A percentile compares a stretch with the other conserved stretches of the same genome.
Conservation (phyloP, 2,113 vertebrate genomes). For the Clarias batrachus region DNA sequence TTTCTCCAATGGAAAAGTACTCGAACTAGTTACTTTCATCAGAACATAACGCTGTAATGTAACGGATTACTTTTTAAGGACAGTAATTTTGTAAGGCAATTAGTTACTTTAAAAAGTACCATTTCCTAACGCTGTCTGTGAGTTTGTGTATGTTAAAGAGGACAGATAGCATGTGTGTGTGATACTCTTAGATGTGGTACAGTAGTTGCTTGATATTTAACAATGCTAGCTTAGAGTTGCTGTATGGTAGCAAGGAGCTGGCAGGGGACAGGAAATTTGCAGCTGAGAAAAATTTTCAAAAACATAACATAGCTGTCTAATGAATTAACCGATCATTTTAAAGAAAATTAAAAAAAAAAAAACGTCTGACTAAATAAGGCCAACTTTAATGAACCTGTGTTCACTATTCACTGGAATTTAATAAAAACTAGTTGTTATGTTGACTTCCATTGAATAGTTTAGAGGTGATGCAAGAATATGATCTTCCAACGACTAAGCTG, state of each 20-base stretch:
- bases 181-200: background rate
- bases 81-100: too few species aligned
- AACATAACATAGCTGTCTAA: background rate
- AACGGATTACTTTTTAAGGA: too few species aligned
- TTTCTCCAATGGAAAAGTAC: too few species aligned
- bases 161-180: background rate
- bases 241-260: background rate
- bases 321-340: background rate
- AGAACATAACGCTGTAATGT: too few species aligned
- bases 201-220: too few species aligned
- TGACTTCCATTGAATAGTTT: too few species aligned
- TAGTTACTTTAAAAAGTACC: too few species aligned
- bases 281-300: background rate
- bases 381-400: background rate
- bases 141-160: background rate
- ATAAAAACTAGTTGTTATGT: background rate
- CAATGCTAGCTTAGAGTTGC: background rate
- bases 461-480: background rate
- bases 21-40: too few species aligned
- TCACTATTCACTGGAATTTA: background rate
- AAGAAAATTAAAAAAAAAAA: background rate
- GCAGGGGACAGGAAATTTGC: background rate
- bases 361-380: background rate
- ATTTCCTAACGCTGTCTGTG: background rate
- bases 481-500: constrained; percentile 1